Percentiles rank a stretch among this genome's conserved stretches.
Evolutionary conservation across 2,113 vertebrate species (phyloP).

Genomic region (Myotis brandtii): DNA sequence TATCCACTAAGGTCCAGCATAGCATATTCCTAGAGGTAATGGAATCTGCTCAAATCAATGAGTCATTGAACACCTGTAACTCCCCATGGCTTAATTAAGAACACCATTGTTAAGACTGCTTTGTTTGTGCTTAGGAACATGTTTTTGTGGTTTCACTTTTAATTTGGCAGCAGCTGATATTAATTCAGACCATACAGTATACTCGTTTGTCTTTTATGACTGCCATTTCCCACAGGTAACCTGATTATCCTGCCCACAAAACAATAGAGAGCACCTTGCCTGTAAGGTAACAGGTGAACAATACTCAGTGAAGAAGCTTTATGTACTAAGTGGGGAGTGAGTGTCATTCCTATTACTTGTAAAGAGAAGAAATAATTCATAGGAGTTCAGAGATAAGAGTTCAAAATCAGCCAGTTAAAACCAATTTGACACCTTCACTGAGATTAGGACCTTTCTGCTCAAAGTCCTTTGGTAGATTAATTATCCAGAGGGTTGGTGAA

Average conservation of each 20-base stretch:
- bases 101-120: slow-evolving; percentile 27
- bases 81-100: slow-evolving; percentile 40
- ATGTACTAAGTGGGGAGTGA: not conserved
- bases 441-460: slow-evolving; percentile 6
- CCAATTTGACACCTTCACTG: slow-evolving; percentile 48
- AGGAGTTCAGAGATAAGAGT: not conserved
- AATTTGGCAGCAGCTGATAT: slow-evolving; percentile 34
- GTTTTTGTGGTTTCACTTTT: slow-evolving; percentile 44
- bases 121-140: slow-evolving; percentile 48
- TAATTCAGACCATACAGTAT: slow-evolving; percentile 1
- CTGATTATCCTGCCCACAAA: not conserved
- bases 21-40: slow-evolving; percentile 20
- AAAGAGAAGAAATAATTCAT: slow-evolving; percentile 50
- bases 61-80: slow-evolving; percentile 5
- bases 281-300: not conserved
- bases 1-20: not conserved
- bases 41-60: not conserved
- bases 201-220: not conserved
- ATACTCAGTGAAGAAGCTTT: not conserved
- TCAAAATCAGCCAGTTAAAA: slow-evolving; percentile 55
- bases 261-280: not conserved
- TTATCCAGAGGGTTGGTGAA: not conserved
- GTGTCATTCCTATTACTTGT: not conserved
- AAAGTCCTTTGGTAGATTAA: slow-evolving; percentile 5
- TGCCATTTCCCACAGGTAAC: not conserved